These are phyloP conservation scores for Atrichornis clamosus DNA, from an alignment of 2,113 vertebrate genomes.

Conservation along the genomic window DNA sequence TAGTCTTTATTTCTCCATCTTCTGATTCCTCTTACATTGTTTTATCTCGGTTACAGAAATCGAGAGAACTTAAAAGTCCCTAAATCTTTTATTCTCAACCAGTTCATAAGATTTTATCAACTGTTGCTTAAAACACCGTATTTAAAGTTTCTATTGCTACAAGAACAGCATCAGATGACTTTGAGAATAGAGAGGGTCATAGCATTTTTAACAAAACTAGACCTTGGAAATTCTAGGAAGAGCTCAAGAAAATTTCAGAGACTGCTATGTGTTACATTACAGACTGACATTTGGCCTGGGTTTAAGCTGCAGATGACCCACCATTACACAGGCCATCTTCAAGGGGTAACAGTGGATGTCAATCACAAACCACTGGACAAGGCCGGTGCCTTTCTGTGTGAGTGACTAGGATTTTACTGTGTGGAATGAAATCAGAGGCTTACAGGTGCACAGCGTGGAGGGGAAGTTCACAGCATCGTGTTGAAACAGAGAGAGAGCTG, in stretches of 20 bases:
- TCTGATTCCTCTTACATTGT: neutral
- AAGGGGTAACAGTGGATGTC: neutral
- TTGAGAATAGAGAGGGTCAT: neutral
- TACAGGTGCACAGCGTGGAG: neutral
- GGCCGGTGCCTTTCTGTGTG: neutral
- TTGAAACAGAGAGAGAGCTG: neutral
- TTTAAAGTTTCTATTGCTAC: neutral
- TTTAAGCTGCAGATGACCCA: neutral
- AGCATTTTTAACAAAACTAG: neutral
- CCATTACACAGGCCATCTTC: neutral
- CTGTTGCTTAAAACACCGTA: neutral
- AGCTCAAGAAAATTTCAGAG: neutral
- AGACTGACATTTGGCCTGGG: neutral
- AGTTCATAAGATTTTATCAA: neutral
- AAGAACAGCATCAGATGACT: neutral
- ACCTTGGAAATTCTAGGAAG: neutral
- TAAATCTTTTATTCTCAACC: neutral
- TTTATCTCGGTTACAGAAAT: neutral
- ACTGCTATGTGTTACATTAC: neutral
- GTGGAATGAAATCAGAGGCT: neutral
- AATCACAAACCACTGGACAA: rapidly evolving
- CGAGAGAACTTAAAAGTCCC: neutral
- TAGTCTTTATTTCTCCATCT: neutral
- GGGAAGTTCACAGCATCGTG: neutral
- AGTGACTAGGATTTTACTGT: neutral